Evolutionary conservation across 2,797 vertebrate genomes (phyloP), one percentile per base, ranked within the genome.

Genomic region (Acanthiza pusilla): DNA sequence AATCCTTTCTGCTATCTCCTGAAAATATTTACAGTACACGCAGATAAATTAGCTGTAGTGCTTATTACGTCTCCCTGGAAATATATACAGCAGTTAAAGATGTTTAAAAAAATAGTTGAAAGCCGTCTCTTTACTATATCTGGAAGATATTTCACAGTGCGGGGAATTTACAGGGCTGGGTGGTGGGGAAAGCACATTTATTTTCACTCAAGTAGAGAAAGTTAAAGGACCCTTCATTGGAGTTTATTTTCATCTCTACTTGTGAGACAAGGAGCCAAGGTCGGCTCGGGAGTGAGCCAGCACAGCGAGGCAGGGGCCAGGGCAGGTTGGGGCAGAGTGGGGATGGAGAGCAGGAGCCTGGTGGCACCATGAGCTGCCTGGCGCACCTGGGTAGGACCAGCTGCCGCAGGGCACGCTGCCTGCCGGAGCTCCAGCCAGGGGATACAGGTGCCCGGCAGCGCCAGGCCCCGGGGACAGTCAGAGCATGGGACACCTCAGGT

Each of bases 1-100:
- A 97, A 97, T 97, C 96, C 96, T 94, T 97, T 94, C 96, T 97
- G 93, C 96, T 97, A 96, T 97, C 96, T 97, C 95, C 94, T 96
- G 96, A 96, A 97, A 97, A 96, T 97, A 97, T 97, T 97, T 97
- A 97, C 96, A 97, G 85, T 95, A 97, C 88, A 94, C 0, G 95
- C 96, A 97, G 96, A 97, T 97, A 97, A 97, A 97, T 97, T 95
- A 97, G 96, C 96, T 97, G 96, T 88, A 97, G 96, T 8, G 77
- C 96, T 95, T 95, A 96, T 95, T 96, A 88, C 71, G 94, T 96
- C 95, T 97, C 96, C 93, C 88, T 97, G 95, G 93, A 95, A 97
- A 96, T 96, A 93, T 97, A 97, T 94, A 97, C 96, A 97, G 95
- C 96, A 94, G 96, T 95, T 96, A 95, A 93, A 96, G 96, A 96